Evolutionary conservation across 1,140 invertebrate species (phyloP), one percentile per base, ranked within the genome.

Genomic region (Conopomorpha cramerella): DNA sequence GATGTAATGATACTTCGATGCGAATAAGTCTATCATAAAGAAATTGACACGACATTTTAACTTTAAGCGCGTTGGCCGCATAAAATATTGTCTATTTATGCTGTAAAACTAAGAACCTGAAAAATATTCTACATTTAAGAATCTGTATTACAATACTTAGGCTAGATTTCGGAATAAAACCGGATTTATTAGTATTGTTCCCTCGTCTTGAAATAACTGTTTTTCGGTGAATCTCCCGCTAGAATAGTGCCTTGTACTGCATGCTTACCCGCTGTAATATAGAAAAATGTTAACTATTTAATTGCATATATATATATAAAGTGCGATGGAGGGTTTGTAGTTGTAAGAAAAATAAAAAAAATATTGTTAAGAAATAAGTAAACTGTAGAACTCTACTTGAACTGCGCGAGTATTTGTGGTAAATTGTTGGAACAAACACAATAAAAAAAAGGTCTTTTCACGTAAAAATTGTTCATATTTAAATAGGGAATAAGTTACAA

Each of bases 211-310:
- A 49, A 42, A 12, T 29, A 57, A 65, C 45, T 47, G 43, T 65
- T 55, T 52, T 45, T 55, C n/a, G n/a, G n/a, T 39, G 42, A 49
- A 60, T 61, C 4, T 74, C 60, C 70, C 63, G 59, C 70, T 74
- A 74, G 70, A 58, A 66, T 74, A 74, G 70, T 74, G 70, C 70
- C 70, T 74, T 74, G 66, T 65, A 59, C 70, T 55, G 61, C 65
- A 74, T 71, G 70, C 70, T 71, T 74, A 68, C 53, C 41, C 51
- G 55, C 54, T 54, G 45, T 55, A 54, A 53, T 53, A 44, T 43
- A 43, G 51, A 45, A 36, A 43, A 49, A 53, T 43, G 56, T 42
- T 53, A 54, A 51, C 33, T 36, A 43, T 47, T 51, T 55, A 55
- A 52, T 46, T 54, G 53, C 65, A 66, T 74, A 67, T 71, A 68